Conservation (phyloP, 2,888 invertebrate species). For the Hedya salicella region DNA sequence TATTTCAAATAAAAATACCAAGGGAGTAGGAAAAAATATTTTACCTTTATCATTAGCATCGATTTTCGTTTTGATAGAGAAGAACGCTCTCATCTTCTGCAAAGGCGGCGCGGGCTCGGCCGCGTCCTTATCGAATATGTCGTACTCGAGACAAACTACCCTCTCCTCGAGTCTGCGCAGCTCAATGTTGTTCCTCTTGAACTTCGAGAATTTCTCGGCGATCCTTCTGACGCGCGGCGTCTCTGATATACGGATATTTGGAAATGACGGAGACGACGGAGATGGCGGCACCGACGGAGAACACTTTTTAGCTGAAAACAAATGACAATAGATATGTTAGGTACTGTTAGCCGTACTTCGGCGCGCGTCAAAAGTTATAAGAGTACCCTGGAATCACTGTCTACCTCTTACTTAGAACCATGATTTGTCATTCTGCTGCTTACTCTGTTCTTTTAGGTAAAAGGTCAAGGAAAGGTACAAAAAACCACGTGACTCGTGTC, state of each 20-base stretch:
- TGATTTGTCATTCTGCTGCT: too few species aligned
- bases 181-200: slow-evolving; percentile 67
- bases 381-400: too few species aligned
- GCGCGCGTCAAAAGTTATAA: too few species aligned
- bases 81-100: slow-evolving; percentile 71
- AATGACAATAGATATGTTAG: not conserved
- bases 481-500: too few species aligned
- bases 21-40: slow-evolving; percentile 17
- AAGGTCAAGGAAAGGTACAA: too few species aligned
- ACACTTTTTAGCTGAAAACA: slow-evolving; percentile 21
- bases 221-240: slow-evolving; percentile 69
- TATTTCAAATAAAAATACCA: not conserved
- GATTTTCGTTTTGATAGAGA: slow-evolving; percentile 60
- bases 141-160: slow-evolving; percentile 75
- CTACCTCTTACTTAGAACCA: too few species aligned
- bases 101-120: slow-evolving; percentile 50
- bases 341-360: too few species aligned
- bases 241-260: slow-evolving; percentile 62
- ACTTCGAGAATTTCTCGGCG: slow-evolving; percentile 69
- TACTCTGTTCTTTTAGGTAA: too few species aligned
- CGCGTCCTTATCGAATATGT: slow-evolving; percentile 57
- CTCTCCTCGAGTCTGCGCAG: slow-evolving; percentile 70
- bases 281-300: slow-evolving; percentile 26
- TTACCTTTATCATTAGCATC: slow-evolving; percentile 44
- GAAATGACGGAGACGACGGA: slow-evolving; percentile 36